Evolutionary conservation across 2,888 invertebrate species (phyloP).

Genomic region (Herminia tarsipennalis): DNA sequence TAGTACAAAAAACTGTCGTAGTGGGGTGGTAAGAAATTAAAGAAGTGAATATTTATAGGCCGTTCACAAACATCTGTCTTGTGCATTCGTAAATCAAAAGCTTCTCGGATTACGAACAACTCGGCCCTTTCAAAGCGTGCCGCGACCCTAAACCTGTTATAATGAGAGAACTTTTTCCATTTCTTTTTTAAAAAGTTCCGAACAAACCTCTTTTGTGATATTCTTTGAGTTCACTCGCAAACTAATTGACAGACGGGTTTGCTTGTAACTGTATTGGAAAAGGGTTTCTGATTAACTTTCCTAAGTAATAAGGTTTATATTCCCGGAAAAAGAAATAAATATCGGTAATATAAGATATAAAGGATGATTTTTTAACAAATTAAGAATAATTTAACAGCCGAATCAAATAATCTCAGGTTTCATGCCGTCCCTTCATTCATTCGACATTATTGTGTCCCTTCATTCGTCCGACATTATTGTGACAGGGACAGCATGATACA

Average conservation of each 20-base stretch:
- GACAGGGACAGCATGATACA: too few species aligned
- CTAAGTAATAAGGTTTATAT: neutral
- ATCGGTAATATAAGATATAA: too few species aligned
- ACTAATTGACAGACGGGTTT: conserved; percentile 54
- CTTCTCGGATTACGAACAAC: conserved; percentile 31
- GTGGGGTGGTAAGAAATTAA: neutral
- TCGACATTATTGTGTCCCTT: too few species aligned
- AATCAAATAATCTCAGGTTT: too few species aligned
- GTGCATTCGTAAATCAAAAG: conserved; percentile 39
- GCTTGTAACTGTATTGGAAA: conserved; percentile 21
- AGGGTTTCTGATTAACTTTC: conserved; percentile 19
- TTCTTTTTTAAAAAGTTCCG: conserved; percentile 58
- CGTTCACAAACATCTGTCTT: conserved; percentile 40
- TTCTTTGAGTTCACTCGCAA: conserved; percentile 54
- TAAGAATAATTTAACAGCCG: too few species aligned
- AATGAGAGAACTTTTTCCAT: conserved; percentile 79
- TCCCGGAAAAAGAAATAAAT: too few species aligned
- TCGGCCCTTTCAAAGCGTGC: conserved; percentile 40
- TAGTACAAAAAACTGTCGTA: conserved; percentile 3
- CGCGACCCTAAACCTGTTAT: conserved; percentile 71
- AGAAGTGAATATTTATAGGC: conserved; percentile 32
- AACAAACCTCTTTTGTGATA: conserved; percentile 55
- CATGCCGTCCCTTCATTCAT: too few species aligned
- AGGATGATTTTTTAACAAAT: too few species aligned
- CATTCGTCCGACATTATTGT: too few species aligned